Conservation (phyloP, 2,797 vertebrate species). For the Onychomys torridus region DNA sequence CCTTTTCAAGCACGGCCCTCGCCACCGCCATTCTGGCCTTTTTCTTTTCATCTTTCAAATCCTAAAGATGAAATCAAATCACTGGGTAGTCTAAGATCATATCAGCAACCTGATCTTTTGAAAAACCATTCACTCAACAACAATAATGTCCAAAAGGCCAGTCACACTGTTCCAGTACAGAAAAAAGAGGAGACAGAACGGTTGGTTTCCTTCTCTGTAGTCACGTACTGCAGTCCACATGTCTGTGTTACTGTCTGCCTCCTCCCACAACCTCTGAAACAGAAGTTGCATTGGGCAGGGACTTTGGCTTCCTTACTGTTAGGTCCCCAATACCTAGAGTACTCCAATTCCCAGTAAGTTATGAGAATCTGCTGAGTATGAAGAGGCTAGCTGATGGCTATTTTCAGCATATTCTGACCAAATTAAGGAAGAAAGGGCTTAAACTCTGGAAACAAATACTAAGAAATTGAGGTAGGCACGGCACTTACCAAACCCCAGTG, state of each 20-base stretch:
- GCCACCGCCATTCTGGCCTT: constrained; percentile 98
- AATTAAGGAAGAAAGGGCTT: neutral
- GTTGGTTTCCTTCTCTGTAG: neutral
- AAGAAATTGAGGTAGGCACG: neutral
- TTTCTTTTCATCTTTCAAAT: constrained; percentile 99
- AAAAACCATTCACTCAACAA: constrained; percentile 45
- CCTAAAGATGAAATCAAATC: constrained; percentile 87
- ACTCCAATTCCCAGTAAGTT: neutral
- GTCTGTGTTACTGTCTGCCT: neutral
- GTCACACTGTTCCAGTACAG: no score
- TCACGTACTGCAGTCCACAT: neutral
- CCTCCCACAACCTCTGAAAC: neutral
- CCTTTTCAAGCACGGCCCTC: constrained; percentile 97
- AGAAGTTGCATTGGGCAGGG: neutral
- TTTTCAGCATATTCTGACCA: neutral
- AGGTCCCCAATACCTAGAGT: neutral
- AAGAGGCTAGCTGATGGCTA: neutral
- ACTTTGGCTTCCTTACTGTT: neutral
- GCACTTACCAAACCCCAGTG: neutral
- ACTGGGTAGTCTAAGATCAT: neutral
- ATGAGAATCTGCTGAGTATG: neutral
- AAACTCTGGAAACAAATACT: neutral
- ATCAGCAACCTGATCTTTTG: constrained; percentile 26
- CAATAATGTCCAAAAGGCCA: constrained; percentile 10
- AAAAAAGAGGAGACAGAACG: no score